Conservation (phyloP, 2,888 invertebrate species). For the Desoria tigrina region DNA sequence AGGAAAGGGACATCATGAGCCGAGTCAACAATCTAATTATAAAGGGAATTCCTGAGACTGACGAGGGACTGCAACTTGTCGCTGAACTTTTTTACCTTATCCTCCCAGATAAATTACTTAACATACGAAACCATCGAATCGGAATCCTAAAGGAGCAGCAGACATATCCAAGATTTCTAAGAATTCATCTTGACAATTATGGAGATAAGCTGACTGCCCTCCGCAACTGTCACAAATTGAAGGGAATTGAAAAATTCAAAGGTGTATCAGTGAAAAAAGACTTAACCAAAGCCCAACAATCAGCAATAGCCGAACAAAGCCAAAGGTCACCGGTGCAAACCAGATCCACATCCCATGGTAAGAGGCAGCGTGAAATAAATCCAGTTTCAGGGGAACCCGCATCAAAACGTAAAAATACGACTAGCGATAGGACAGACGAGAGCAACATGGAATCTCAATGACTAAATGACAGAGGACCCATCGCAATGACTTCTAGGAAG, state of each 20-base stretch:
- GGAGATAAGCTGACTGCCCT: neutral
- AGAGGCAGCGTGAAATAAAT: neutral
- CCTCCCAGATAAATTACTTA: neutral
- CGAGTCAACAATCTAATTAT: neutral
- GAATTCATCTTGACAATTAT: neutral
- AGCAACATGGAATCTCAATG: neutral
- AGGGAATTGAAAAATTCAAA: neutral
- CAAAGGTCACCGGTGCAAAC: neutral
- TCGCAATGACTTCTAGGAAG: neutral
- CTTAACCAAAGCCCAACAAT: conserved; percentile 1
- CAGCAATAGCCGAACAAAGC: too few species aligned
- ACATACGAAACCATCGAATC: neutral
- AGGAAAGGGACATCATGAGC: neutral
- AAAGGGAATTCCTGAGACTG: neutral
- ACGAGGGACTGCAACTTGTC: neutral
- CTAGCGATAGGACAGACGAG: too few species aligned
- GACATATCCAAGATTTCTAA: neutral
- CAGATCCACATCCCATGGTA: neutral
- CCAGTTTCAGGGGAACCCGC: neutral
- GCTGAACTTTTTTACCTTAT: neutral
- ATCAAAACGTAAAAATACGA: neutral
- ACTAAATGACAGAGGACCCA: neutral
- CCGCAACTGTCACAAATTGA: neutral
- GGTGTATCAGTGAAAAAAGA: neutral
- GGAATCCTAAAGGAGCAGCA: neutral